phyloP scores from a whole-genome alignment of 2,797 vertebrate genomes.

The Acrocephalus scirpaceus region DNA sequence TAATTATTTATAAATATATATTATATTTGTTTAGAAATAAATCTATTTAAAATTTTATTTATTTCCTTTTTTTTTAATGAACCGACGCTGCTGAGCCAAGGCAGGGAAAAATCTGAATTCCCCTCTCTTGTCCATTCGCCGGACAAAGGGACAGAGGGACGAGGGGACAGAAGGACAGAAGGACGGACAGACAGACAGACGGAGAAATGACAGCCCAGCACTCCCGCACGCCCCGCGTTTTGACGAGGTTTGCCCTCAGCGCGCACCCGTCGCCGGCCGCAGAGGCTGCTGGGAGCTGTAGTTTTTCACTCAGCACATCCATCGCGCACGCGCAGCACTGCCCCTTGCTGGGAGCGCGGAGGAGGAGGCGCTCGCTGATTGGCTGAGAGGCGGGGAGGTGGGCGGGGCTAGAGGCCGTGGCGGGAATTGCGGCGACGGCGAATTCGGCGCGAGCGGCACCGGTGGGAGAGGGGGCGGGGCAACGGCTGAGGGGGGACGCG shows the following conservation, averaged over 20 bases:
- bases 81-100: not conserved
- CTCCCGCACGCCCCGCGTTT: not conserved
- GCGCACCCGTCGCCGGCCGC: not conserved
- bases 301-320: rapidly evolving
- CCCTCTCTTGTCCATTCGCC: not conserved
- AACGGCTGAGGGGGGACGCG: not conserved
- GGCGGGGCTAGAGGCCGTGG: not conserved
- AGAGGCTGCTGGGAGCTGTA: not conserved
- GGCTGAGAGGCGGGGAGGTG: not conserved
- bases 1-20: too few relatives aligned
- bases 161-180: not conserved
- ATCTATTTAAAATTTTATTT: not conserved
- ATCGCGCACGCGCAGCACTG: not conserved
- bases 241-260: not conserved
- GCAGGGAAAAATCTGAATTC: too few relatives aligned
- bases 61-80: not conserved
- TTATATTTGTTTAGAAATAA: too few relatives aligned
- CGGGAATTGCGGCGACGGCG: not conserved
- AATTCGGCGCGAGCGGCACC: not conserved
- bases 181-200: not conserved
- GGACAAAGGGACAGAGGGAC: not conserved
- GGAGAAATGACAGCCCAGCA: not conserved
- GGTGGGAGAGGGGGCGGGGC: not conserved
- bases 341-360: rapidly evolving
- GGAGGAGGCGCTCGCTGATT: not conserved